Evolutionary conservation across 2,888 invertebrate species (phyloP).

Genomic region (Tetropium fuscum): DNA sequence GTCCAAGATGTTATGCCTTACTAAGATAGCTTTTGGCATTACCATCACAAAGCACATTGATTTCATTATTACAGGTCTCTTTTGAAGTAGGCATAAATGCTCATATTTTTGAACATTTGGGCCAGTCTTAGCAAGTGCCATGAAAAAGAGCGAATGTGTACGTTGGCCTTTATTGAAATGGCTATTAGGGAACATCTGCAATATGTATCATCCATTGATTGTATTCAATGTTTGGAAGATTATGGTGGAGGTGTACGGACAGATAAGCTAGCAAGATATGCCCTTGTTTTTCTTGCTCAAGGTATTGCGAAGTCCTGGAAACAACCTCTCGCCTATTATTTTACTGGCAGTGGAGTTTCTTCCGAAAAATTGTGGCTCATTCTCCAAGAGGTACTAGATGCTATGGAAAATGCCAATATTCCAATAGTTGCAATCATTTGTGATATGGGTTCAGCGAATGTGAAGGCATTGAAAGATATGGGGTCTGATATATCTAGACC

Average conservation of each 20-base stretch:
- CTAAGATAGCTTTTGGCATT: constrained; percentile 11
- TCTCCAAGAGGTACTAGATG: constrained; percentile 28
- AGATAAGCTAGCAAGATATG: constrained; percentile 15
- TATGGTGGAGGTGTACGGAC: not conserved
- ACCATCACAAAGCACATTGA: constrained; percentile 12
- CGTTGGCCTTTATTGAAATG: constrained; percentile 26
- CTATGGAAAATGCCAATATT: constrained; percentile 26
- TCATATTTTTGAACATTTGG: constrained; percentile 16
- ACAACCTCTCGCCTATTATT: constrained; percentile 5
- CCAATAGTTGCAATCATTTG: constrained; percentile 17
- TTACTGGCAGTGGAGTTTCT: not conserved
- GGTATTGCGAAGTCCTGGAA: constrained; percentile 9
- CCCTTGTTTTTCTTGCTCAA: constrained; percentile 26
- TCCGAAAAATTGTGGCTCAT: not conserved
- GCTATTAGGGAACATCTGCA: constrained; percentile 12
- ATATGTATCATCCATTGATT: constrained; percentile 1
- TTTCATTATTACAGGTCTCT: constrained; percentile 1
- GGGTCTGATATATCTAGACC: constrained; percentile 17
- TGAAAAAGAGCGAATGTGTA: constrained; percentile 1
- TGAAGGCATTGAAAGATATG: constrained; percentile 22
- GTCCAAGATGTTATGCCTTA: constrained; percentile 25
- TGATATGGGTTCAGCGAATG: constrained; percentile 27
- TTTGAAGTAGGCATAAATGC: constrained; percentile 19
- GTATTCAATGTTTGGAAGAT: constrained; percentile 17
- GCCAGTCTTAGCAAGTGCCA: not conserved